phyloP scores from a whole-genome alignment of 2,888 invertebrate genomes.

The Drosophila merina region DNA sequence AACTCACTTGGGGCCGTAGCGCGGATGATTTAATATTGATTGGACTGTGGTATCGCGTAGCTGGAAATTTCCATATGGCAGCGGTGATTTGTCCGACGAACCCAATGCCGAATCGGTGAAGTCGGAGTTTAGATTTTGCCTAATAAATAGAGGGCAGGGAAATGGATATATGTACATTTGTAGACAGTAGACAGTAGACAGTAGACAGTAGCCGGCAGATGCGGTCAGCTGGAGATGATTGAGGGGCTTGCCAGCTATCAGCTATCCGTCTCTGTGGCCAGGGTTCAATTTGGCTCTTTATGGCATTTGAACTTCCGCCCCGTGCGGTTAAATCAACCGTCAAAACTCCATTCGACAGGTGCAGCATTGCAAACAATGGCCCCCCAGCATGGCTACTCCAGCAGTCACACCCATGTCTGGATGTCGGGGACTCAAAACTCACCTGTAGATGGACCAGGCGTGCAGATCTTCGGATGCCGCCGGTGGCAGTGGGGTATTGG shows the following conservation, averaged over 20 bases:
- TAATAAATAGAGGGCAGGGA: constrained; percentile 78
- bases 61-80: constrained; percentile 97
- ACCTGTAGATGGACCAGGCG: constrained; percentile 98
- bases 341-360: constrained; percentile 51
- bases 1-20: constrained; percentile 94
- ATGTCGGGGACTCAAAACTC: constrained; percentile 49
- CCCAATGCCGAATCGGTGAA: constrained; percentile 97
- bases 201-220: constrained; percentile 30
- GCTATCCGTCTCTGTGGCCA: constrained; percentile 9
- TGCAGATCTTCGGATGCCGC: constrained; percentile 96
- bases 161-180: constrained; percentile 17
- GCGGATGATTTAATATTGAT: constrained; percentile 92
- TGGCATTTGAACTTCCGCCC: constrained; percentile 68
- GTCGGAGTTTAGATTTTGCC: constrained; percentile 97
- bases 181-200: constrained; percentile 3
- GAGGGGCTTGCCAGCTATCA: constrained; percentile 29
- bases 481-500: constrained; percentile 88
- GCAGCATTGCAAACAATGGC: not conserved
- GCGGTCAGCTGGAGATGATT: constrained; percentile 61
- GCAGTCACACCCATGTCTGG: constrained; percentile 33
- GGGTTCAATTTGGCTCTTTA: constrained; percentile 54
- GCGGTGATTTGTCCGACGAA: constrained; percentile 95
- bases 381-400: too few species aligned
- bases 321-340: constrained; percentile 70
- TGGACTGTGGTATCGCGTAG: constrained; percentile 96